Evolutionary conservation across 1,140 invertebrate genomes (phyloP).

Genomic region (Drosophila parvula): DNA sequence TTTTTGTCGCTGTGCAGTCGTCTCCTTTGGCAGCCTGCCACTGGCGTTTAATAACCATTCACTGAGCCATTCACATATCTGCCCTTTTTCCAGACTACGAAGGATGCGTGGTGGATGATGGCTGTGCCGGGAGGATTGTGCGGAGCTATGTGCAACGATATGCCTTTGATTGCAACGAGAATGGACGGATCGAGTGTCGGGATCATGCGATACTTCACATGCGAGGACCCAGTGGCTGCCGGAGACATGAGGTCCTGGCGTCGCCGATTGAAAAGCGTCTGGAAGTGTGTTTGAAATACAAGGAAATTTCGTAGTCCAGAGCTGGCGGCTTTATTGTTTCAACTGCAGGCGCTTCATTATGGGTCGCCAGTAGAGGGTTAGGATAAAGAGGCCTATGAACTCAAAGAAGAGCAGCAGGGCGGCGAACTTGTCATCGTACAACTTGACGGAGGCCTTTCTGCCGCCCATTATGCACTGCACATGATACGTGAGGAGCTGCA

Average conservation of each 20-base stretch:
- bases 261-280: constrained; percentile 13
- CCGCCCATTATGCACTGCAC: constrained; percentile 57
- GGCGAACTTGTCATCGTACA: constrained; percentile 57
- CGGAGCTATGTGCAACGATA: constrained; percentile 49
- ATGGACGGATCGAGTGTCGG: constrained; percentile 63
- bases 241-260: background rate
- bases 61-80: constrained; percentile 9
- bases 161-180: constrained; percentile 61
- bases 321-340: constrained; percentile 20
- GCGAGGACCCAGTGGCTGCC: constrained; percentile 63
- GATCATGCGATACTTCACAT: constrained; percentile 70
- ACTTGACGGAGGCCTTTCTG: constrained; percentile 11
- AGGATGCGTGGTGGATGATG: constrained; percentile 37
- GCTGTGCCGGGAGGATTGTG: constrained; percentile 54
- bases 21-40: constrained; percentile 2
- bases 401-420: constrained; percentile 64
- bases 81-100: constrained; percentile 48
- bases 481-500: constrained; percentile 70
- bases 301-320: background rate
- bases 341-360: constrained; percentile 39
- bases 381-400: constrained; percentile 57
- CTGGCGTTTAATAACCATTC: constrained; percentile 30
- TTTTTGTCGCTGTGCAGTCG: constrained; percentile 4
- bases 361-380: constrained; percentile 61
- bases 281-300: constrained; percentile 36